Conservation (phyloP, 2,888 invertebrate species). For the Drosophila testacea region DNA sequence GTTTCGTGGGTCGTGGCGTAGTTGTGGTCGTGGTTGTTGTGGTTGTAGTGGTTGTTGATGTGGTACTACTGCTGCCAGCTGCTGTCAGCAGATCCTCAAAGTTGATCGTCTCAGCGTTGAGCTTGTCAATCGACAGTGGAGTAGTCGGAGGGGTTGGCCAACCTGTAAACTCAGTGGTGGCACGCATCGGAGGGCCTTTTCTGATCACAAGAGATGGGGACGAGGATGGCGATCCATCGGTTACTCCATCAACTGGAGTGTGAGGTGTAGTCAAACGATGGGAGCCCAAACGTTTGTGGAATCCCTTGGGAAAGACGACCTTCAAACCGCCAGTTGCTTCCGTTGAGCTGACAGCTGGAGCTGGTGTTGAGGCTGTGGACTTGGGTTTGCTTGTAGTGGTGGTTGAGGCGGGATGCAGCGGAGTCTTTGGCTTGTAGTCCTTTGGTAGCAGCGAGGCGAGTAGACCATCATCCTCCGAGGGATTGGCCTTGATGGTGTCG, state of each 20-base stretch:
- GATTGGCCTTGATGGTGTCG: conserved; percentile 47
- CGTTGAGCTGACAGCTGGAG: conserved; percentile 34
- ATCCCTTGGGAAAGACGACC: conserved; percentile 90
- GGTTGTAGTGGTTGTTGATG: conserved; percentile 87
- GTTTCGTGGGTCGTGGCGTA: conserved; percentile 90
- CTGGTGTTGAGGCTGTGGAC: conserved; percentile 18
- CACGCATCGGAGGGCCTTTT: conserved; percentile 94
- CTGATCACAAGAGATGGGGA: conserved; percentile 89
- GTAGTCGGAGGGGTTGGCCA: conserved; percentile 96
- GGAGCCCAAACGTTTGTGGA: conserved; percentile 87
- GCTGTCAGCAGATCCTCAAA: conserved; percentile 85
- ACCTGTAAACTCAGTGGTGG: conserved; percentile 95
- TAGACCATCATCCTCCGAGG: conserved; percentile 59
- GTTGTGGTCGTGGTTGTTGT: conserved; percentile 90
- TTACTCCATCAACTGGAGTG: conserved; percentile 83
- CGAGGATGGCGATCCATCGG: conserved; percentile 69
- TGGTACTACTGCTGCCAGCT: conserved; percentile 75
- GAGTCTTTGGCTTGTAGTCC: conserved; percentile 86
- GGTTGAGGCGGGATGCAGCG: conserved; percentile 64
- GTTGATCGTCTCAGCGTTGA: conserved; percentile 86
- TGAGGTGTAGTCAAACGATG: conserved; percentile 87
- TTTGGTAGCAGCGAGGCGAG: conserved; percentile 86
- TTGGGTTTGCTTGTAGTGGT: conserved; percentile 54
- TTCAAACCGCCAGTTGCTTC: conserved; percentile 85
- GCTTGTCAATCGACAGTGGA: conserved; percentile 93